A percentile compares a stretch with the other conserved stretches of the same genome.
These are phyloP conservation scores for Brachypalpus laphriformis DNA, from an alignment of 2,888 invertebrate species.

Conservation along the genomic window DNA sequence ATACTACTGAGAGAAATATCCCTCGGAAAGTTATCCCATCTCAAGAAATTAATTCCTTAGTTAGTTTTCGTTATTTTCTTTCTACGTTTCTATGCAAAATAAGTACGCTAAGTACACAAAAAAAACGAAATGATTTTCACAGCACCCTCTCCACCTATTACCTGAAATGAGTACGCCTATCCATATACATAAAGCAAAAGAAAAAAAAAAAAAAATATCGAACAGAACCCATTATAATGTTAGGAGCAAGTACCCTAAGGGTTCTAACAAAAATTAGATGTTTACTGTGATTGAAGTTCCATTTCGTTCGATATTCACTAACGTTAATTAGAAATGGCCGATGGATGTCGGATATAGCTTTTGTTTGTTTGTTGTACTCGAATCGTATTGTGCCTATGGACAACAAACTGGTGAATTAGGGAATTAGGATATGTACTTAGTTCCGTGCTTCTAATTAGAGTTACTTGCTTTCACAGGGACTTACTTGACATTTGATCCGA, in stretches of 20 bases:
- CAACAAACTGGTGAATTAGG: slow-evolving; percentile 13
- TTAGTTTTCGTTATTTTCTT: background rate
- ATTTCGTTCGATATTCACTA: slow-evolving; percentile 49
- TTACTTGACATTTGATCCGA: slow-evolving; percentile 30
- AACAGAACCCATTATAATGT: background rate
- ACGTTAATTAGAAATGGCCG: slow-evolving; percentile 61
- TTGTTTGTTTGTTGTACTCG: slow-evolving; percentile 35
- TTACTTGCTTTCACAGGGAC: slow-evolving; percentile 21
- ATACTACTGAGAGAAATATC: too few species aligned
- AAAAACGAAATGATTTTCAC: background rate
- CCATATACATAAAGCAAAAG: background rate
- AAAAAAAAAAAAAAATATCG: background rate
- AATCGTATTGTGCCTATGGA: slow-evolving; percentile 15
- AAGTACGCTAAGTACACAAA: background rate
- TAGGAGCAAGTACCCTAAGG: background rate
- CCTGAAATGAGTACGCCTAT: background rate
- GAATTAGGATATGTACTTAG: background rate
- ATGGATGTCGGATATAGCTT: slow-evolving; percentile 24
- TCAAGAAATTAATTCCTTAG: background rate
- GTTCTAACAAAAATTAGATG: slow-evolving; percentile 37
- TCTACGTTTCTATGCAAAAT: background rate
- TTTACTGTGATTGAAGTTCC: slow-evolving; percentile 10
- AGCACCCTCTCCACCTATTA: background rate
- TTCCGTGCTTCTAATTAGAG: slow-evolving; percentile 25
- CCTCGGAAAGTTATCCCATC: background rate